Evolutionary conservation across 2,888 invertebrate species (phyloP), one percentile per base, ranked within the genome.

Genomic region (Magallana nippona): DNA sequence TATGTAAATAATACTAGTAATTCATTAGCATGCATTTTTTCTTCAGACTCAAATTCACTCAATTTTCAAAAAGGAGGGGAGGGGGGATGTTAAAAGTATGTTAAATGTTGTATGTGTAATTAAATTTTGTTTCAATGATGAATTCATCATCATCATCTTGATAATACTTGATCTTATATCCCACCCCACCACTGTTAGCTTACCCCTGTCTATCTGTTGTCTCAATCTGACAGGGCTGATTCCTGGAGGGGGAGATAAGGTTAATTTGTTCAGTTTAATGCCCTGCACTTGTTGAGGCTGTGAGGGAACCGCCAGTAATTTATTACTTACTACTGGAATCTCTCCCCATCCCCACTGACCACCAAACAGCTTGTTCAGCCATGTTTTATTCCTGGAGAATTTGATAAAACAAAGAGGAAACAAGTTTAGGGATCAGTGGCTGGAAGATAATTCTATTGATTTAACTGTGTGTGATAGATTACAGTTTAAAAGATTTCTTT

Each of bases 211-310:
- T 27, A 71, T 71, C 71, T 71, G 71, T 0, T 27, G 32, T 71
- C 22, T 5, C 22, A 27, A 22, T 19, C n/a, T 62, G 27, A 22
- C 22, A 27, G 71, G 22, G 71, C 5, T 17, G 71, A 15, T 27
- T 3, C 27, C 17, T 15, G 32, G n/a, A 19, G n/a, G n/a, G 60
- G 27, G 71, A 71, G 71, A 71, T 71, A 71, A 71, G 71, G 27
- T 27, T 27, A 71, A 71, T 71, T 71, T 71, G 71, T 71, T 27
- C 15, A 71, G 27, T 15, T 60, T 71, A 27, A 71, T 15, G 22
- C 27, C 22, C 27, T 71, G 71, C 71, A 71, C 71, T 71, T 71
- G 71, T 71, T 63, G 10, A 15, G 15, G 71, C 32, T 27, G 71
- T 15, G 27, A 71, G 32, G 71, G 15, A 32, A 32, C 27, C 71